Evolutionary conservation across 2,113 vertebrate species (phyloP).

Genomic region (Nerophis lumbriciformis): DNA sequence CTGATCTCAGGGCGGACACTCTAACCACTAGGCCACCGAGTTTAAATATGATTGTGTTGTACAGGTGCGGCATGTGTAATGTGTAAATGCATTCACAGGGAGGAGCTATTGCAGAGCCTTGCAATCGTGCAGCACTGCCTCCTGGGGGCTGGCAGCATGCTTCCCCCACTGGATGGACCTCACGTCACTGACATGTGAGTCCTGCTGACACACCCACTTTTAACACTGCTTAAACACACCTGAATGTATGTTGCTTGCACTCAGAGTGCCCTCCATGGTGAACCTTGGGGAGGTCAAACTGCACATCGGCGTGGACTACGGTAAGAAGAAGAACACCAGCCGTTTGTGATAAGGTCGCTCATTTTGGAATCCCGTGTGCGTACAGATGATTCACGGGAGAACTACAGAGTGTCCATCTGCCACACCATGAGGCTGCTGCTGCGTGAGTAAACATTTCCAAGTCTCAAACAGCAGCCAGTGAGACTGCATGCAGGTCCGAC

Average conservation of each 20-base stretch:
- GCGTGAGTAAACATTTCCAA: conserved; percentile 77
- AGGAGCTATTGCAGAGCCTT: conserved; percentile 88
- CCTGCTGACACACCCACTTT: conserved; percentile 8
- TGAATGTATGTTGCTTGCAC: conserved; percentile 26
- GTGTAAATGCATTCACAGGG: conserved; percentile 66
- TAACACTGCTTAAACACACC: neutral
- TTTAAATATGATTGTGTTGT: too few relatives aligned
- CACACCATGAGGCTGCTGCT: conserved; percentile 85
- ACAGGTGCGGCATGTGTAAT: conserved; percentile 16
- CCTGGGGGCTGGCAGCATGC: conserved; percentile 85
- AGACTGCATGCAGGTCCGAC: neutral
- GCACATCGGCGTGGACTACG: conserved; percentile 84
- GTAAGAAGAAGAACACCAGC: conserved; percentile 63
- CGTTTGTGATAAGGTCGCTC: conserved; percentile 25
- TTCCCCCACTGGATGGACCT: conserved; percentile 84
- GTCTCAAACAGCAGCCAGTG: neutral
- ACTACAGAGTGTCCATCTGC: conserved; percentile 87
- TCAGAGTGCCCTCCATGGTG: conserved; percentile 87
- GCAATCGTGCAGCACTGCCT: conserved; percentile 90
- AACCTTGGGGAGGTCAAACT: conserved; percentile 86
- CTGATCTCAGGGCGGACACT: too few relatives aligned
- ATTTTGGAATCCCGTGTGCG: conserved; percentile 39
- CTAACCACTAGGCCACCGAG: too few relatives aligned
- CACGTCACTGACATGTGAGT: conserved; percentile 85
- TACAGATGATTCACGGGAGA: conserved; percentile 82